phyloP scores from a whole-genome alignment of 2,113 vertebrate species.

The Brevimyrus niger region DNA sequence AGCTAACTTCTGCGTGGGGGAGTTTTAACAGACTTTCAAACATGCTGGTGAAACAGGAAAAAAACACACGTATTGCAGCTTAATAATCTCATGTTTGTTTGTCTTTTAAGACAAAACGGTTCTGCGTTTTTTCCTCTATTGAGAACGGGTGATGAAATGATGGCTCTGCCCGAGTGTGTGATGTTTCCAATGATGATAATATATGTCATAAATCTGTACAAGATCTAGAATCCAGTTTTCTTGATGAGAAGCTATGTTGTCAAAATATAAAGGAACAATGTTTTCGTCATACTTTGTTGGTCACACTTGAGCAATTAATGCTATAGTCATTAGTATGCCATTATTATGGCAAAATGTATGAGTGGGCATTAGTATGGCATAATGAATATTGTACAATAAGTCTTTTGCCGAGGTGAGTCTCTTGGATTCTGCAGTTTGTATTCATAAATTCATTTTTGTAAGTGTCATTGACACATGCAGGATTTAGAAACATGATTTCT shows the following conservation, averaged over 20 bases:
- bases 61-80: not conserved
- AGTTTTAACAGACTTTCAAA: not conserved
- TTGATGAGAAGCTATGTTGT: not conserved
- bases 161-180: not conserved
- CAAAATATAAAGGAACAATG: not conserved
- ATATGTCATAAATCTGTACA: not conserved
- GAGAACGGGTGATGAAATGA: not conserved
- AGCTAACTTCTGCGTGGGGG: not conserved
- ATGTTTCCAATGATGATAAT: not conserved
- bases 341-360: not conserved
- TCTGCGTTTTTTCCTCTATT: not conserved
- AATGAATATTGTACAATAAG: conserved; percentile 7
- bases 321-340: not conserved
- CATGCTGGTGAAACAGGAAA: not conserved
- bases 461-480: conserved; percentile 5
- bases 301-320: not conserved
- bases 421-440: not conserved
- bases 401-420: not conserved
- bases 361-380: not conserved
- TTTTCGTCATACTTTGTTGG: not conserved
- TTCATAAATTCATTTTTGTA: conserved; percentile 7
- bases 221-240: not conserved
- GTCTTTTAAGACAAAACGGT: not conserved
- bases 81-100: not conserved
- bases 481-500: conserved; percentile 2